Conservation (phyloP, 2,888 invertebrate genomes). For the Agrilus mali region DNA sequence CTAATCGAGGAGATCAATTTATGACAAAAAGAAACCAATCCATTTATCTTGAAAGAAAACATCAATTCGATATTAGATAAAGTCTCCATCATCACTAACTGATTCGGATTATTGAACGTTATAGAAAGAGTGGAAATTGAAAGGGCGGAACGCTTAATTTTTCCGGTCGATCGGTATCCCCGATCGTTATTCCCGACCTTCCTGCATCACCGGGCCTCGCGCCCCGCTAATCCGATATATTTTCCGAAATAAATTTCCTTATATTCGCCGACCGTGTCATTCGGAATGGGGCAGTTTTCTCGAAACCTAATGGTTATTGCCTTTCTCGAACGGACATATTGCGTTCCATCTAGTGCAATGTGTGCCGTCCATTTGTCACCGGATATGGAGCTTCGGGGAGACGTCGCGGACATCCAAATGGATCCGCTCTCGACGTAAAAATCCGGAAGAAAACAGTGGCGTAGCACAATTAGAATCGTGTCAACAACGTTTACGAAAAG, state of each 20-base stretch:
- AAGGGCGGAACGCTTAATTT: no score
- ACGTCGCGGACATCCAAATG: constrained; percentile 23
- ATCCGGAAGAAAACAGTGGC: not conserved
- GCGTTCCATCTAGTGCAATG: constrained; percentile 47
- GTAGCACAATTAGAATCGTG: not conserved
- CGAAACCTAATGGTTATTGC: constrained; percentile 49
- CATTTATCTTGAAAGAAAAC: no score
- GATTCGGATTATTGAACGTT: no score
- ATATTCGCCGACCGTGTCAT: constrained; percentile 48
- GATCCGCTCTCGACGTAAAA: constrained; percentile 7
- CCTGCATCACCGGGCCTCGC: constrained; percentile 6
- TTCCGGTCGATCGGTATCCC: no score
- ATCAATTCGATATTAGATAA: no score
- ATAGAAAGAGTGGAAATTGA: no score
- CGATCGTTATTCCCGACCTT: no score
- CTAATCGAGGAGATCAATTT: no score
- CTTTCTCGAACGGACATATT: constrained; percentile 46
- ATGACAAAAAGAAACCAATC: no score
- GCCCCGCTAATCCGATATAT: constrained; percentile 25
- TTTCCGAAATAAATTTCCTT: constrained; percentile 42
- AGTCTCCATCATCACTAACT: no score
- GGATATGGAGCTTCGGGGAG: constrained; percentile 29
- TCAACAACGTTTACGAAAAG: no score
- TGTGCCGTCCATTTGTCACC: constrained; percentile 44
- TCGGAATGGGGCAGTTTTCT: constrained; percentile 48